phyloP scores from a whole-genome alignment of 2,797 vertebrate genomes.

The Malacoctenus gilli region DNA sequence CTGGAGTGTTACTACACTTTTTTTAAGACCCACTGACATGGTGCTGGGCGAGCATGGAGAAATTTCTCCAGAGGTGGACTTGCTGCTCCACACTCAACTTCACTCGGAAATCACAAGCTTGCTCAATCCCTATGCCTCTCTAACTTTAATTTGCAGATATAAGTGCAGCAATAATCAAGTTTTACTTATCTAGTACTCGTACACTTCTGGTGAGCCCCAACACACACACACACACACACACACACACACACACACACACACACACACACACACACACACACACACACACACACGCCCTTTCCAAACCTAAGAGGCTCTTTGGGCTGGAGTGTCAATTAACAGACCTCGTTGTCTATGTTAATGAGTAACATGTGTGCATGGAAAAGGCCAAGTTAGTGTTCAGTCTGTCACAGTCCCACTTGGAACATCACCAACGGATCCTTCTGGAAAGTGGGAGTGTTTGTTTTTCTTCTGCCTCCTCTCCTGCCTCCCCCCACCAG shows the following conservation, averaged over 20 bases:
- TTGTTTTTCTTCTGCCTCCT: constrained; percentile 56
- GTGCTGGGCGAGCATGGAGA: neutral
- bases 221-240: no score
- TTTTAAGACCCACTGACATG: no score
- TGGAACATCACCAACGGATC: constrained; percentile 44
- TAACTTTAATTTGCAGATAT: constrained; percentile 51
- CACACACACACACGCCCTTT: constrained; percentile 66
- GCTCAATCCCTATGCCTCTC: constrained; percentile 45
- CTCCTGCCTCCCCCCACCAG: constrained; percentile 39
- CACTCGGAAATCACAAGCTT: constrained; percentile 16
- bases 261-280: neutral
- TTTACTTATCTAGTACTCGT: constrained; percentile 49
- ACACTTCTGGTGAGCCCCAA: constrained; percentile 5
- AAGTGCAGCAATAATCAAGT: constrained; percentile 48
- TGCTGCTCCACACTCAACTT: neutral
- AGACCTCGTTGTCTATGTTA: constrained; percentile 79
- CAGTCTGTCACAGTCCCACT: constrained; percentile 59
- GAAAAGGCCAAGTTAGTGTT: constrained; percentile 77
- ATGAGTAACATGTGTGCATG: constrained; percentile 73
- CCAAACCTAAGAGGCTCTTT: constrained; percentile 72
- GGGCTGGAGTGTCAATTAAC: constrained; percentile 77
- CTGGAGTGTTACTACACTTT: no score
- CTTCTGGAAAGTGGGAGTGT: constrained; percentile 59
- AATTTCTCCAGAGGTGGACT: neutral
- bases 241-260: constrained; percentile 1